Percentiles rank a stretch among this genome's conserved stretches.
These are phyloP conservation scores for Lethocerus indicus DNA, from an alignment of 1,140 invertebrate species.

Conservation along the genomic window DNA sequence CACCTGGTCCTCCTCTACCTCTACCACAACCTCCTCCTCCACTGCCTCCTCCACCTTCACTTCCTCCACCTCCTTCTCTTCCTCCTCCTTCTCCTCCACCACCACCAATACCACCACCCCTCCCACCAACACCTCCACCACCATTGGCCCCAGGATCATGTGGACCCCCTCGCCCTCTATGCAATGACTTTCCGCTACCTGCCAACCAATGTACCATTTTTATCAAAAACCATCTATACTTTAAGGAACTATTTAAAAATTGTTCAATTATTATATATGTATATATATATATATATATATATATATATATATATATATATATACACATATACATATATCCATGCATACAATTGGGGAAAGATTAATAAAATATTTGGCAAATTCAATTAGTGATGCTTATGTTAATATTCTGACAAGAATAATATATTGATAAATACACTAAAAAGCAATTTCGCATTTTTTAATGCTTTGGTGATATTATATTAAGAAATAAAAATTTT, in stretches of 20 bases:
- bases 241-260: neutral
- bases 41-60: conserved; percentile 19
- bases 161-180: conserved; percentile 14
- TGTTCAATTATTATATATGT: too few relatives aligned
- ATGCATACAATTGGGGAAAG: too few relatives aligned
- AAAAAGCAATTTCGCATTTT: too few relatives aligned
- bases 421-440: too few relatives aligned
- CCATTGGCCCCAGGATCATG: conserved; percentile 39
- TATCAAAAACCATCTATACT: neutral
- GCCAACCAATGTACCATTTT: neutral
- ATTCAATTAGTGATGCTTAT: too few relatives aligned
- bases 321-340: too few relatives aligned
- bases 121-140: conserved; percentile 23
- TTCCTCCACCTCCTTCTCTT: conserved; percentile 4
- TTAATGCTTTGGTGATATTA: too few relatives aligned
- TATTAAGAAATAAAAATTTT: too few relatives aligned
- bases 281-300: too few relatives aligned
- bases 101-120: neutral
- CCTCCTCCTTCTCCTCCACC: conserved; percentile 1
- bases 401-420: too few relatives aligned
- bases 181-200: conserved; percentile 18
- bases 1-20: conserved; percentile 32
- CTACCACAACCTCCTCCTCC: conserved; percentile 12
- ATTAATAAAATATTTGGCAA: too few relatives aligned
- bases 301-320: too few relatives aligned